Conservation (phyloP, 2,113 vertebrate genomes). For the Malurus alboscapulatus region DNA sequence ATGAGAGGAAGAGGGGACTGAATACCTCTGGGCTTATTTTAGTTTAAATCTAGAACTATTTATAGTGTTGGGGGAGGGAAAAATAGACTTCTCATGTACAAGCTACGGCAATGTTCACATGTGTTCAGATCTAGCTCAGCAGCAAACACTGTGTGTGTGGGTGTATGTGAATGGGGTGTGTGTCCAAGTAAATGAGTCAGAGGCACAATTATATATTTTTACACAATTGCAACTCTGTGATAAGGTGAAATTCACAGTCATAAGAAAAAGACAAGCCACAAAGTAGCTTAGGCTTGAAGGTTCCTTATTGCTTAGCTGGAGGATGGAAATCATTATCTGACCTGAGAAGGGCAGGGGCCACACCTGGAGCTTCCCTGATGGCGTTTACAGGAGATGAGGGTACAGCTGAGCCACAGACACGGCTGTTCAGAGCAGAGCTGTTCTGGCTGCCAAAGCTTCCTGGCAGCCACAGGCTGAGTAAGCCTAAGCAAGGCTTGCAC, state of each 20-base stretch:
- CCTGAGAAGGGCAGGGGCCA: not conserved
- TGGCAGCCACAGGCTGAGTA: not conserved
- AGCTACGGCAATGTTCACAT: slow-evolving; percentile 8
- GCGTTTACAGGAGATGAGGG: not conserved
- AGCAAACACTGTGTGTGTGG: slow-evolving; percentile 2
- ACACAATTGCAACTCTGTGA: slow-evolving; percentile 45
- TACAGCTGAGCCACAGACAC: not conserved
- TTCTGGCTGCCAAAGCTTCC: not conserved
- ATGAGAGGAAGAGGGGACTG: not conserved
- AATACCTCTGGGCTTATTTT: slow-evolving; percentile 8
- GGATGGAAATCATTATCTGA: not conserved
- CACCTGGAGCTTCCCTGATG: not conserved
- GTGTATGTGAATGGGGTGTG: slow-evolving; percentile 41
- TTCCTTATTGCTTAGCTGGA: not conserved
- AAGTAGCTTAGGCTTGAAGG: not conserved
- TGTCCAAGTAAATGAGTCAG: slow-evolving; percentile 64
- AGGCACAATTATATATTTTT: slow-evolving; percentile 40
- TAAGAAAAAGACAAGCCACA: slow-evolving; percentile 10
- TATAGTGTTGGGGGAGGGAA: slow-evolving; percentile 28
- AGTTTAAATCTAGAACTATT: slow-evolving; percentile 23
- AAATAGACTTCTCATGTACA: slow-evolving; percentile 30
- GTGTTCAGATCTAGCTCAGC: slow-evolving; percentile 38
- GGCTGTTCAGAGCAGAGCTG: not conserved
- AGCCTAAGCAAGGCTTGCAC: not conserved
- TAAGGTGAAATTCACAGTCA: slow-evolving; percentile 48